phyloP scores from a whole-genome alignment of 1,140 invertebrate species.

The Philopotamus ludificatus region DNA sequence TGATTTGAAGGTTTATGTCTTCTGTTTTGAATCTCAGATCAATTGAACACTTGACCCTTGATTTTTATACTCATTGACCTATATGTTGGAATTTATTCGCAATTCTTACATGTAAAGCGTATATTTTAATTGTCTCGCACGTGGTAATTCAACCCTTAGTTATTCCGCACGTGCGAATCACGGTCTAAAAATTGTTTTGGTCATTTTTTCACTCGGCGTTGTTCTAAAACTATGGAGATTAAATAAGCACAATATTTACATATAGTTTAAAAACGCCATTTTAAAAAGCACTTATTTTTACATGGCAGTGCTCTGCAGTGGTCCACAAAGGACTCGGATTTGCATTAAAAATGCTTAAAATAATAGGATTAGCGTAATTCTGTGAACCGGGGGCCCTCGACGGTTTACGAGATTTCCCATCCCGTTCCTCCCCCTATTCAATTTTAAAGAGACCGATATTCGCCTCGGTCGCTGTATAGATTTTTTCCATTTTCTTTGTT shows the following conservation, averaged over 20 bases:
- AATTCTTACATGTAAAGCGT: no score
- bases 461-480: slow-evolving; percentile 3
- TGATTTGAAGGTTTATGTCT: no score
- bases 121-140: not conserved
- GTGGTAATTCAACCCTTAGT: not conserved
- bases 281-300: not conserved
- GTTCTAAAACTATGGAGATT: not conserved
- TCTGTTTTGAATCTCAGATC: no score
- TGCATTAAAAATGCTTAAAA: slow-evolving; percentile 42
- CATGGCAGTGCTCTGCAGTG: not conserved
- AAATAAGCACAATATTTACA: not conserved
- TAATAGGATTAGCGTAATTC: slow-evolving; percentile 41
- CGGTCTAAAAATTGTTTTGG: not conserved
- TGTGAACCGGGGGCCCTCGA: slow-evolving; percentile 23
- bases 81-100: no score
- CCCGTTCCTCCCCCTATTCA: slow-evolving; percentile 18
- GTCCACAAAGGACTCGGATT: slow-evolving; percentile 21
- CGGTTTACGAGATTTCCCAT: slow-evolving; percentile 17
- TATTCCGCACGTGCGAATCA: not conserved
- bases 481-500: slow-evolving; percentile 1
- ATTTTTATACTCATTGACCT: no score
- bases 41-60: no score
- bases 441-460: slow-evolving; percentile 15
- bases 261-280: not conserved
- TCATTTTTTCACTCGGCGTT: not conserved